Evolutionary conservation across 2,797 vertebrate species (phyloP).

Genomic region (Trachops cirrhosus): DNA sequence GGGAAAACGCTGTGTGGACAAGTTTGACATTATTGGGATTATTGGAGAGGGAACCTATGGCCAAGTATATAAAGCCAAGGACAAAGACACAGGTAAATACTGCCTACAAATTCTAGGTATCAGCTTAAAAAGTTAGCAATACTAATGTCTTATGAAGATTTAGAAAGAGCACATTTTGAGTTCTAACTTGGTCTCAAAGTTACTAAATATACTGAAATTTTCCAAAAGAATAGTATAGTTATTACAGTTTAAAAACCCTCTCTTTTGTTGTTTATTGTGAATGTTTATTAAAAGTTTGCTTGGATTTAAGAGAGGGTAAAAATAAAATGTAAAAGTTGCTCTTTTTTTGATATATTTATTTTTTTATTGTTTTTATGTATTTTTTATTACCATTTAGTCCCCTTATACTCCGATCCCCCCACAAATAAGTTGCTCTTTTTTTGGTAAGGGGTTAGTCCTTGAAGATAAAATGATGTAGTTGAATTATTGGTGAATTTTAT

Average conservation of each 20-base stretch:
- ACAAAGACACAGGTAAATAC: slow-evolving; percentile 94
- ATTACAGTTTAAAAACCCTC: not conserved
- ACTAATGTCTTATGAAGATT: slow-evolving; percentile 21
- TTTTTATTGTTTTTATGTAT: no score
- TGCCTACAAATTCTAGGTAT: not conserved
- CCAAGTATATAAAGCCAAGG: slow-evolving; percentile 99
- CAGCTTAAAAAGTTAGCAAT: slow-evolving; percentile 2
- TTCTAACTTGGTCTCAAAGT: slow-evolving; percentile 19
- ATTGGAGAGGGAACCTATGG: slow-evolving; percentile 99
- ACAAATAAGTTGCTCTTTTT: not conserved
- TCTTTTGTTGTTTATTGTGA: not conserved
- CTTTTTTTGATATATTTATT: not conserved
- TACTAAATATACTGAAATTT: slow-evolving; percentile 7
- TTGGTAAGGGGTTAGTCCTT: not conserved
- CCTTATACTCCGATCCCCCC: no score
- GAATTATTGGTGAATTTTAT: not conserved
- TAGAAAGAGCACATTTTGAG: slow-evolving; percentile 26
- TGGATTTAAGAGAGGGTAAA: not conserved
- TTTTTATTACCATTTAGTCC: no score
- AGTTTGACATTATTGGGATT: slow-evolving; percentile 98
- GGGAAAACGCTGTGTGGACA: slow-evolving; percentile 99
- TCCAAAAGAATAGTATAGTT: not conserved
- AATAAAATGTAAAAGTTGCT: not conserved
- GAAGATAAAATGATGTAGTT: slow-evolving; percentile 26
- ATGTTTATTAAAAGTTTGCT: not conserved